These are phyloP conservation scores for Cetonia aurata DNA, from an alignment of 2,888 invertebrate species.

Conservation along the genomic window DNA sequence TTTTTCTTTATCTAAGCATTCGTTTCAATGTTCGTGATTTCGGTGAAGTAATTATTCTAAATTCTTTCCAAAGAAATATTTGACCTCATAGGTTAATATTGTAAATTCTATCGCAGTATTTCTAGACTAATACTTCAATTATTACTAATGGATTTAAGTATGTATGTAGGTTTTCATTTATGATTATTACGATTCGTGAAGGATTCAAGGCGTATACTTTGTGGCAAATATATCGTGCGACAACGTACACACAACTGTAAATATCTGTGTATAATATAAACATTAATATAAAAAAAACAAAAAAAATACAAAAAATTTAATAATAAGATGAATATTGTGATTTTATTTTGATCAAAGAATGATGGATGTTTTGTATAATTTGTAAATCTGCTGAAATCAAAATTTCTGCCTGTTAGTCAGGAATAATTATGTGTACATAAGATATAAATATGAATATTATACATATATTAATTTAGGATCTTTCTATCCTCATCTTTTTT, in stretches of 20 bases:
- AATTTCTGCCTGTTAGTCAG: constrained; percentile 25
- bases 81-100: constrained; percentile 21
- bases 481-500: constrained; percentile 33
- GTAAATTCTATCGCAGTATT: constrained; percentile 29
- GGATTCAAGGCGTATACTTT: constrained; percentile 34
- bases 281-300: not conserved
- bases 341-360: constrained; percentile 40
- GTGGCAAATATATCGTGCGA: constrained; percentile 12
- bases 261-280: constrained; percentile 37
- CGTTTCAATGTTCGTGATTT: not conserved
- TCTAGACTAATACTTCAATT: constrained; percentile 18
- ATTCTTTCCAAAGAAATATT: constrained; percentile 24
- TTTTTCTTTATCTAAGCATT: constrained; percentile 1
- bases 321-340: constrained; percentile 35
- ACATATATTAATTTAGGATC: constrained; percentile 35
- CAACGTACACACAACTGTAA: constrained; percentile 20
- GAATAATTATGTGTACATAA: constrained; percentile 34
- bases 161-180: constrained; percentile 20
- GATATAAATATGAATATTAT: constrained; percentile 9
- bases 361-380: constrained; percentile 35
- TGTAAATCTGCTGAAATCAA: constrained; percentile 36
- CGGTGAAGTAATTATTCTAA: constrained; percentile 15
- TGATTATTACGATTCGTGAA: constrained; percentile 13
- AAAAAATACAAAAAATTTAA: constrained; percentile 29
- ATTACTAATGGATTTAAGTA: constrained; percentile 6